A percentile compares a stretch with the other conserved stretches of the same genome.
Evolutionary conservation across 2,888 invertebrate genomes (phyloP).

Genomic region (Norana najaformis): DNA sequence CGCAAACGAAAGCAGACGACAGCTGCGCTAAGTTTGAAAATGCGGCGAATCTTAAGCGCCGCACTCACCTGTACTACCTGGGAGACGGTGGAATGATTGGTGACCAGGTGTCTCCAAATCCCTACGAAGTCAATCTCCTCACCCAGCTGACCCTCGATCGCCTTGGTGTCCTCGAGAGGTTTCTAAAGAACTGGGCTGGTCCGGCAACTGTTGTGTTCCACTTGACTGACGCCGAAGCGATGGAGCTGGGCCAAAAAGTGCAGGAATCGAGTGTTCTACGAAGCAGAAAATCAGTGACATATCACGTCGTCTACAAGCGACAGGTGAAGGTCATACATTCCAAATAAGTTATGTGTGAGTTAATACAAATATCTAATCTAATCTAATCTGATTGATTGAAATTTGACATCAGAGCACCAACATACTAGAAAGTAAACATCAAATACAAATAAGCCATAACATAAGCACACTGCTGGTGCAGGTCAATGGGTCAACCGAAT

Average conservation of each 20-base stretch:
- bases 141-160: slow-evolving; percentile 36
- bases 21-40: slow-evolving; percentile 18
- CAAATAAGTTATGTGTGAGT: no score
- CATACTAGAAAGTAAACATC: no score
- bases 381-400: no score
- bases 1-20: background rate
- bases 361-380: no score
- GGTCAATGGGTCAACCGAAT: no score
- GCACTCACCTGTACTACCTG: slow-evolving; percentile 34
- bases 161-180: slow-evolving; percentile 34
- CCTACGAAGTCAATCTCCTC: slow-evolving; percentile 26
- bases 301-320: slow-evolving; percentile 41
- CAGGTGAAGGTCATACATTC: slow-evolving; percentile 22
- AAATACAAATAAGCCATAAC: no score
- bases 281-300: slow-evolving; percentile 27
- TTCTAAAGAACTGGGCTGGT: slow-evolving; percentile 35
- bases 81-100: background rate
- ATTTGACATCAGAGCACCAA: no score
- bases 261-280: slow-evolving; percentile 27
- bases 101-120: background rate
- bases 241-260: slow-evolving; percentile 6
- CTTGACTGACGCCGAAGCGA: slow-evolving; percentile 36
- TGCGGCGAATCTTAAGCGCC: slow-evolving; percentile 28
- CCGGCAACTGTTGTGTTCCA: slow-evolving; percentile 36
- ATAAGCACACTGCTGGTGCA: no score